Base-by-base conservation (phyloP, 1,140 invertebrate genomes). In the Palaemon carinicauda region DNA sequence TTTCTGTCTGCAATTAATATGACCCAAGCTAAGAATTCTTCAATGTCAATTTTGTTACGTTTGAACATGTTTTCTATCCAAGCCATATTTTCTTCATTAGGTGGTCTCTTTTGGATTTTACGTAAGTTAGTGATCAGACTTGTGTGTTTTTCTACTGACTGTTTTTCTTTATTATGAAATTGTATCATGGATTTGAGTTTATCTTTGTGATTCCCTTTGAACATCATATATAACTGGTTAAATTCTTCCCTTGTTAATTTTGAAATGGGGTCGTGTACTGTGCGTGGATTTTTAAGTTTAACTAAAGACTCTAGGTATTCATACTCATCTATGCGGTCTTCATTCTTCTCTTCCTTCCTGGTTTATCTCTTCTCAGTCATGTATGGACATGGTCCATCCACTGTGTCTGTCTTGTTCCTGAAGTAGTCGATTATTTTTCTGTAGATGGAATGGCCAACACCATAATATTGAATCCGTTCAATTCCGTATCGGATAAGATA, bases 401-500 rank as follows among this genome's bases (percentile, higher is more conserved):
- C 21, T 51, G 7, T 50, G 41, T 82, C 80, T 82, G 7, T 1
- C 15, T 52, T 73, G 24, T 15, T 12, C 73, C n/a, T 51, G 41
- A 82, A 73, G 65, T 74, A 82, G 3, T 82, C 41, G 50, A 74
- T 29, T 10, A 82, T n/a, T 27, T 73, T 14, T 74, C 52, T 73
- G 69, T 52, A 27, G 17, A 52, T 50, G 65, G 41, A 3, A 52
- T 15, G 33, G n/a, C 33, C 27, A 82, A 31, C 27, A 82, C 80
- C 69, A 74, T 53, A 82, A 74, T 82, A 73, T 15, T 50, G 21
- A 73, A 82, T 33, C 51, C 80, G 29, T 54, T 82, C 10, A 0
- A 82, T 15, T 82, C 80, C 60, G 65, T 82, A 73, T 69, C 80
- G 31, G 80, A 82, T 51, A 82, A 82, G 60, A 52, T 82, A 82